These are phyloP conservation scores for Pollenia labialis DNA, from an alignment of 2,888 invertebrate genomes.

Conservation along the genomic window DNA sequence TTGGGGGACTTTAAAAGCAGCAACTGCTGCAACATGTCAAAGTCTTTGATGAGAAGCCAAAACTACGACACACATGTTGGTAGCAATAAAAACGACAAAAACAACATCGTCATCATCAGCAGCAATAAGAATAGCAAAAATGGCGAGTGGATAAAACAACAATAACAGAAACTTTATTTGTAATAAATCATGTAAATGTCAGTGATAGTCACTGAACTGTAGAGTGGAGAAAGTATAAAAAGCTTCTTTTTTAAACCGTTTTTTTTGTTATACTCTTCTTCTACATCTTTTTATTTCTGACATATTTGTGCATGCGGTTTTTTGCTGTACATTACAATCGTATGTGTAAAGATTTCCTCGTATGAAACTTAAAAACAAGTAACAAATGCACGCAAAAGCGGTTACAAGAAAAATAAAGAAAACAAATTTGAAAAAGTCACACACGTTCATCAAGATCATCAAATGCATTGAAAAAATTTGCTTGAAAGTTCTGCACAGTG, in stretches of 20 bases:
- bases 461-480: neutral
- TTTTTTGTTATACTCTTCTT: conserved; percentile 3
- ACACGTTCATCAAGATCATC: neutral
- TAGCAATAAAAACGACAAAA: neutral
- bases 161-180: conserved; percentile 35
- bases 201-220: conserved; percentile 69
- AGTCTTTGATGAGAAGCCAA: conserved; percentile 28
- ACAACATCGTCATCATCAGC: neutral
- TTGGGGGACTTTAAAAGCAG: conserved; percentile 12
- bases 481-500: no score
- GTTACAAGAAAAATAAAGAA: neutral
- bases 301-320: conserved; percentile 40
- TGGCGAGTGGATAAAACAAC: conserved; percentile 4
- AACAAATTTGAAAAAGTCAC: neutral
- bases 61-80: neutral
- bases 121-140: neutral
- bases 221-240: conserved; percentile 62
- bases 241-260: neutral
- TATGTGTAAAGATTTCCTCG: neutral
- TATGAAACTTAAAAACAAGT: no score
- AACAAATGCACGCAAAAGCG: no score
- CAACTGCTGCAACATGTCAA: conserved; percentile 36
- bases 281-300: neutral
- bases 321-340: neutral
- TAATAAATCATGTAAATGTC: conserved; percentile 69